Conservation (phyloP, 1,140 invertebrate species). For the Pemphigus obesinymphae region DNA sequence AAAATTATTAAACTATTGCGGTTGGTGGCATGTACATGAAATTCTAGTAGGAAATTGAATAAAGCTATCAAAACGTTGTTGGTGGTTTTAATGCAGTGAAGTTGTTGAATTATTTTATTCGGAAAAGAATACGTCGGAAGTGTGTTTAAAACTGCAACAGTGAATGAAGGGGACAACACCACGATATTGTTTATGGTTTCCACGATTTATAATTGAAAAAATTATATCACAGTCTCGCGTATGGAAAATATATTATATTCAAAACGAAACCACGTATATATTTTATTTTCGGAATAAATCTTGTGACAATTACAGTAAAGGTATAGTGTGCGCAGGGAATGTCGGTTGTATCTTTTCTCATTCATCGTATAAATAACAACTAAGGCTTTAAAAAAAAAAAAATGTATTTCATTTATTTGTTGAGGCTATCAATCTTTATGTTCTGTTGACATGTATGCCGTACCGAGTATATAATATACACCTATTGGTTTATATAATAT, state of each 20-base stretch:
- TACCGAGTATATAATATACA: not conserved
- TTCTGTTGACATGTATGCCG: slow-evolving; percentile 9
- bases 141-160: not conserved
- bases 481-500: not conserved
- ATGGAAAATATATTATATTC: not conserved
- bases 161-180: not conserved
- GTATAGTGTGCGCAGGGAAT: not conserved
- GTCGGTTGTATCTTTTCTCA: slow-evolving; percentile 12
- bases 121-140: not conserved
- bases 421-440: slow-evolving; percentile 16
- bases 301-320: not conserved
- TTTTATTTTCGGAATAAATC: slow-evolving; percentile 16
- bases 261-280: not conserved
- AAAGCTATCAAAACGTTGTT: not conserved
- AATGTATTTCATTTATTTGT: not conserved
- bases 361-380: not conserved
- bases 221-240: not conserved
- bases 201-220: slow-evolving; percentile 21
- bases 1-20: no score
- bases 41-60: not conserved
- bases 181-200: not conserved
- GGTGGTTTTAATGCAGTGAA: not conserved
- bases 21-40: not conserved
- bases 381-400: not conserved
- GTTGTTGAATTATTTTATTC: slow-evolving; percentile 14